Percentiles rank a stretch among this genome's conserved stretches.
phyloP scores from a whole-genome alignment of 2,113 vertebrate genomes.

The Microcebus tavaratra region DNA sequence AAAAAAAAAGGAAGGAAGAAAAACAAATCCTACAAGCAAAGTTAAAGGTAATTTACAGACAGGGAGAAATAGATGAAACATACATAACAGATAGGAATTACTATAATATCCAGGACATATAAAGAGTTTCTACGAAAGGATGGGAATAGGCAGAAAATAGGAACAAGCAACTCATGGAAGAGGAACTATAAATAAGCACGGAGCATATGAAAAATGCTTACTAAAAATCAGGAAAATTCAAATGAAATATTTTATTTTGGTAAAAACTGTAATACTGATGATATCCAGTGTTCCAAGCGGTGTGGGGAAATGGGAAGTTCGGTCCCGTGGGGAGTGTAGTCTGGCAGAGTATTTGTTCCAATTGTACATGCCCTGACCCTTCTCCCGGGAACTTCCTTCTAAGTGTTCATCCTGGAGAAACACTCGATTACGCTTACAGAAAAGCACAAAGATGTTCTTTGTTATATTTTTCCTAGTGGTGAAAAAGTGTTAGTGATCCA shows the following conservation, averaged over 20 bases:
- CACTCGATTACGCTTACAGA: not conserved
- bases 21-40: not conserved
- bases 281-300: not conserved
- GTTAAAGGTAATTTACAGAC: conserved; percentile 4
- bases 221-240: not conserved
- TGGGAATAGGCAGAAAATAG: not conserved
- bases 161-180: not conserved
- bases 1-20: not conserved
- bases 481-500: not conserved
- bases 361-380: not conserved
- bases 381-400: not conserved
- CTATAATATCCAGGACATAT: not conserved
- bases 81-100: not conserved
- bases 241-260: conserved; percentile 24
- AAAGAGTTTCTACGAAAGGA: not conserved
- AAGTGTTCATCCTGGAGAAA: not conserved
- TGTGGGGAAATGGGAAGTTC: not conserved
- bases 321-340: not conserved
- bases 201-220: not conserved
- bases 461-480: not conserved
- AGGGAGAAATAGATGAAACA: conserved; percentile 11
- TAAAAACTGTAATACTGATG: not conserved
- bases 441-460: not conserved
- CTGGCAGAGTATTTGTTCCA: not conserved
- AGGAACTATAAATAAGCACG: not conserved